These are phyloP conservation scores for Tragelaphus strepsiceros DNA, from an alignment of 2,113 vertebrate genomes.

Conservation along the genomic window DNA sequence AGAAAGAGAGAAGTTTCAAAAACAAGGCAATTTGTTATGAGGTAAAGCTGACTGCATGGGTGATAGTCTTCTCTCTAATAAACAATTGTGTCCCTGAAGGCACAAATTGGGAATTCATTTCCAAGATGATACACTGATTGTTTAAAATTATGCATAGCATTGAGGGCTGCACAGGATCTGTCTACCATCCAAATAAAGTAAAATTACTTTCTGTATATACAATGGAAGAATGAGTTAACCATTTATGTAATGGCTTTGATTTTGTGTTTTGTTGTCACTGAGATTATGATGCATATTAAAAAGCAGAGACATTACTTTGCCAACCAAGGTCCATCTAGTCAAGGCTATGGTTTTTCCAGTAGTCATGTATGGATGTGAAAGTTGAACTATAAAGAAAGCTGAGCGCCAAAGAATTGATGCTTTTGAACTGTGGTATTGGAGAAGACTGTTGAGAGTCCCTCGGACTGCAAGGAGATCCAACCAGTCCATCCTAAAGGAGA, in stretches of 20 bases:
- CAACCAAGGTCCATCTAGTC: not conserved
- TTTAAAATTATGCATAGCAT: not conserved
- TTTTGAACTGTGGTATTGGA: not conserved
- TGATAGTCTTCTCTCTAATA: not conserved
- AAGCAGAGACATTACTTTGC: not conserved
- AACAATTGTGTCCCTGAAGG: not conserved
- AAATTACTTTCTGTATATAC: not conserved
- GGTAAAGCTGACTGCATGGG: not conserved
- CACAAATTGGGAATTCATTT: not conserved
- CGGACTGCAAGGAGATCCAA: not conserved
- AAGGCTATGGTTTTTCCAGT: not conserved
- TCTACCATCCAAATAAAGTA: not conserved
- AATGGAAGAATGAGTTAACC: not conserved
- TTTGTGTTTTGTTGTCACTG: not conserved
- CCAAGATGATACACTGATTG: not conserved
- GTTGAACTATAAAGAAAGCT: not conserved
- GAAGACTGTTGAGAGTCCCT: not conserved
- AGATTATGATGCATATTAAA: not conserved
- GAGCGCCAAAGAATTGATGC: accelerated
- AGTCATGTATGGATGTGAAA: not conserved
- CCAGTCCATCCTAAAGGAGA: not conserved
- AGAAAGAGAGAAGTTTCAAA: not conserved
- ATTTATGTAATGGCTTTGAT: not conserved
- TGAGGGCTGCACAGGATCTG: not conserved
- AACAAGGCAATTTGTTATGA: not conserved